Evolutionary conservation across 2,113 vertebrate species (phyloP).

Genomic region (Myotis lucifugus): DNA sequence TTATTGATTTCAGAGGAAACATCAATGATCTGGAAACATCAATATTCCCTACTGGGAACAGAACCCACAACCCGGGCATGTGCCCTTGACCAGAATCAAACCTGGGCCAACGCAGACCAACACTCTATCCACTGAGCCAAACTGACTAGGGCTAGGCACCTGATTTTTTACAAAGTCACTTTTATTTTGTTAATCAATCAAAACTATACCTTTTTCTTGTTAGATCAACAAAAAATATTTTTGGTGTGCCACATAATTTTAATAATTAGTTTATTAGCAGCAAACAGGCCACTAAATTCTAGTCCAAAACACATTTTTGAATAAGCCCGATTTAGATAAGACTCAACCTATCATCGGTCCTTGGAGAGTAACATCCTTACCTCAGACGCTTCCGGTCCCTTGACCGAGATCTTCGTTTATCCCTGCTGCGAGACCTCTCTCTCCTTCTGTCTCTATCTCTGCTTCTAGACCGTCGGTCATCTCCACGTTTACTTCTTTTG

Average conservation of each 20-base stretch:
- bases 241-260: not conserved
- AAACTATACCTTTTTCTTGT: not conserved
- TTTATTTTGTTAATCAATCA: not conserved
- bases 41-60: too few relatives aligned
- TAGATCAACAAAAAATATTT: not conserved
- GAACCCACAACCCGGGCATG: too few relatives aligned
- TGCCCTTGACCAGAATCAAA: too few relatives aligned
- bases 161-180: not conserved
- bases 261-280: not conserved
- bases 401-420: slow-evolving; percentile 94
- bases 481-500: slow-evolving; percentile 94
- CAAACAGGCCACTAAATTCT: not conserved
- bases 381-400: slow-evolving; percentile 94
- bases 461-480: slow-evolving; percentile 89
- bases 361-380: slow-evolving; percentile 78
- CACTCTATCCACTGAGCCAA: too few relatives aligned
- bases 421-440: slow-evolving; percentile 94
- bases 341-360: not conserved
- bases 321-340: not conserved
- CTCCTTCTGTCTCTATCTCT: slow-evolving; percentile 86
- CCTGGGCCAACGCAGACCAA: too few relatives aligned
- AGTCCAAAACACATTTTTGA: not conserved
- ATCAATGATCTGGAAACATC: too few relatives aligned
- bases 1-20: too few relatives aligned
- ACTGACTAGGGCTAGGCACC: too few relatives aligned